Percentiles rank a stretch among this genome's conserved stretches.
phyloP scores from a whole-genome alignment of 1,140 invertebrate species.

The Achroia grisella region DNA sequence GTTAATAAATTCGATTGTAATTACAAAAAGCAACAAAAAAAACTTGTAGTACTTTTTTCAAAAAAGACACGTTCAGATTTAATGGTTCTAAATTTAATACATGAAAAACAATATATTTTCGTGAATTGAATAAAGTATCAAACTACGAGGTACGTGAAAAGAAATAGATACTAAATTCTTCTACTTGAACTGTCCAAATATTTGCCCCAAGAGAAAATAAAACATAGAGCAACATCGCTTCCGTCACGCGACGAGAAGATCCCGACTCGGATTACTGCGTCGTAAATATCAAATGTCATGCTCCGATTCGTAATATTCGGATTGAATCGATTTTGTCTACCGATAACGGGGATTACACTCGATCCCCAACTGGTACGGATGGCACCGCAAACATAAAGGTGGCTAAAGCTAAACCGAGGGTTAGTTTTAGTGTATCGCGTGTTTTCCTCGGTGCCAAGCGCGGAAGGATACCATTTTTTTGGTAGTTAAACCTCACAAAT shows the following conservation, averaged over 20 bases:
- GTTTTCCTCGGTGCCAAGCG: conserved; percentile 35
- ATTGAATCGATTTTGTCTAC: conserved; percentile 65
- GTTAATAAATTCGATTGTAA: no score
- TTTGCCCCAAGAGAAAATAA: conserved; percentile 36
- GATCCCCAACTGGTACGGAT: conserved; percentile 55
- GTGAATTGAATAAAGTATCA: no score
- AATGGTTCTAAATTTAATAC: no score
- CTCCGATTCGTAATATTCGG: conserved; percentile 62
- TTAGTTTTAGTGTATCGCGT: conserved; percentile 50
- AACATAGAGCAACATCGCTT: conserved; percentile 23
- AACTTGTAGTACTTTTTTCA: no score
- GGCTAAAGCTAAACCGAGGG: conserved; percentile 40
- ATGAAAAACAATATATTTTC: no score
- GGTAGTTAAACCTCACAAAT: conserved; percentile 24
- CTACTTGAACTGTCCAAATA: conserved; percentile 14
- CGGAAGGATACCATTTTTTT: conserved; percentile 41
- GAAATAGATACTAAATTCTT: not conserved
- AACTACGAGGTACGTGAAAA: not conserved
- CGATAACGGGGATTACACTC: conserved; percentile 60
- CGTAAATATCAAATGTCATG: conserved; percentile 70
- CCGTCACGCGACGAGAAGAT: conserved; percentile 51
- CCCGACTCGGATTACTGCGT: conserved; percentile 54
- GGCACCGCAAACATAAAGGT: conserved; percentile 46
- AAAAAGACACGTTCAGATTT: no score
- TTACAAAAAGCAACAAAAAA: no score